Conservation (phyloP, 2,888 invertebrate species). For the Steinernema carpocapsae region DNA sequence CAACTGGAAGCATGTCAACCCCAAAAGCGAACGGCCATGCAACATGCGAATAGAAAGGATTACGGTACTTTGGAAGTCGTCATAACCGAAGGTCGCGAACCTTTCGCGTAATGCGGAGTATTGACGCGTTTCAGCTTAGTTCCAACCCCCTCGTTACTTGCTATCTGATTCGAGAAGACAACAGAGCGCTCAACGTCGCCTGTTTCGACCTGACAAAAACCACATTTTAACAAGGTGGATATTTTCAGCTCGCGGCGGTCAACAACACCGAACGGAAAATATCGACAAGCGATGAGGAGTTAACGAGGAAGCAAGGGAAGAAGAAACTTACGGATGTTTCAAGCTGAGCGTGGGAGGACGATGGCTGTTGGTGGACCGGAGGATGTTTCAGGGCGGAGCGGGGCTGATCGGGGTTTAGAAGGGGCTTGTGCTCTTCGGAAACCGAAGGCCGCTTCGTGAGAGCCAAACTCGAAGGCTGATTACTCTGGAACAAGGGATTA, state of each 20-base stretch:
- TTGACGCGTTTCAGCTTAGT: slow-evolving; percentile 81
- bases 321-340: slow-evolving; percentile 15
- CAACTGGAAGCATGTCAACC: too few relatives aligned
- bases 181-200: slow-evolving; percentile 60
- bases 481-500: neutral
- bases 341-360: slow-evolving; percentile 4
- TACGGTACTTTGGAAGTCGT: slow-evolving; percentile 41
- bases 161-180: slow-evolving; percentile 65
- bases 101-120: slow-evolving; percentile 98
- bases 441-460: slow-evolving; percentile 47
- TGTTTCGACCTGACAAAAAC: slow-evolving; percentile 42
- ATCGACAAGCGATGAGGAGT: slow-evolving; percentile 23
- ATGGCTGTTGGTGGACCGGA: slow-evolving; percentile 37
- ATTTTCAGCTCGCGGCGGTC: slow-evolving; percentile 30
- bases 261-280: slow-evolving; percentile 33
- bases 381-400: slow-evolving; percentile 54
- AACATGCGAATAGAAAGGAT: slow-evolving; percentile 31
- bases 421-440: slow-evolving; percentile 38
- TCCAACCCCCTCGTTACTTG: slow-evolving; percentile 73
- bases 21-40: slow-evolving; percentile 6
- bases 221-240: neutral
- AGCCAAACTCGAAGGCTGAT: slow-evolving; percentile 46
- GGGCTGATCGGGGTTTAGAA: slow-evolving; percentile 34
- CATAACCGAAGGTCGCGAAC: slow-evolving; percentile 80
- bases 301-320: neutral